Conservation (phyloP, 2,113 vertebrate species). For the Lamprotornis superbus region DNA sequence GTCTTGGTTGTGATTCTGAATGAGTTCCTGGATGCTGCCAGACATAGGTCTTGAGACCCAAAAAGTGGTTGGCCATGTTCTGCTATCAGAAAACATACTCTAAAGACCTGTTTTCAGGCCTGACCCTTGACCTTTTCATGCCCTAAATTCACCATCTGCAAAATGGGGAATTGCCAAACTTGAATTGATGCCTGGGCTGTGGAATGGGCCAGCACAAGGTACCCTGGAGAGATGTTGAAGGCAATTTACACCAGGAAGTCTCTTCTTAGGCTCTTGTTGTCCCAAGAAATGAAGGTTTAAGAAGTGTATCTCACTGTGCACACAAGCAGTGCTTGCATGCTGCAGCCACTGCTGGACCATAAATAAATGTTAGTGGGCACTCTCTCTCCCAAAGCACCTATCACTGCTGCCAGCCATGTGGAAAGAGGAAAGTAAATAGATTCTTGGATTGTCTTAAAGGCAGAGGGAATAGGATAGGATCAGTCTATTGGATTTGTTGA, state of each 20-base stretch:
- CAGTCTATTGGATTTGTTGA: constrained; percentile 44
- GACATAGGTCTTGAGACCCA: neutral
- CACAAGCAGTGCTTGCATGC: neutral
- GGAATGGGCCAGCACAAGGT: neutral
- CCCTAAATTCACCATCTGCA: fast-evolving
- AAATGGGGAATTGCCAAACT: neutral
- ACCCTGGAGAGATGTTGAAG: neutral
- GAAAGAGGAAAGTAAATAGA: constrained; percentile 53
- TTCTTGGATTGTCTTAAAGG: constrained; percentile 56
- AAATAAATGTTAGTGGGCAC: constrained; percentile 57
- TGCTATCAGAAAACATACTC: neutral
- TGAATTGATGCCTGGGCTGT: neutral
- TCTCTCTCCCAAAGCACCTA: constrained; percentile 54
- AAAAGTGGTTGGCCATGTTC: neutral
- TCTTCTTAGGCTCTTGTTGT: neutral
- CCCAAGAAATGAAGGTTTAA: neutral
- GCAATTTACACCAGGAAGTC: neutral
- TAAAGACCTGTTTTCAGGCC: neutral
- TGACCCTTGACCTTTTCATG: neutral
- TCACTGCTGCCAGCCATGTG: constrained; percentile 45
- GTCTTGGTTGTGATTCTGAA: neutral
- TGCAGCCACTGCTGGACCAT: constrained; percentile 1
- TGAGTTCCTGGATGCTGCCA: neutral
- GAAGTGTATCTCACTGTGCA: neutral
- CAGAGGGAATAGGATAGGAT: constrained; percentile 26